These are phyloP conservation scores for Leptarthrus brevirostris DNA, from an alignment of 2,888 invertebrate species.

Conservation along the genomic window DNA sequence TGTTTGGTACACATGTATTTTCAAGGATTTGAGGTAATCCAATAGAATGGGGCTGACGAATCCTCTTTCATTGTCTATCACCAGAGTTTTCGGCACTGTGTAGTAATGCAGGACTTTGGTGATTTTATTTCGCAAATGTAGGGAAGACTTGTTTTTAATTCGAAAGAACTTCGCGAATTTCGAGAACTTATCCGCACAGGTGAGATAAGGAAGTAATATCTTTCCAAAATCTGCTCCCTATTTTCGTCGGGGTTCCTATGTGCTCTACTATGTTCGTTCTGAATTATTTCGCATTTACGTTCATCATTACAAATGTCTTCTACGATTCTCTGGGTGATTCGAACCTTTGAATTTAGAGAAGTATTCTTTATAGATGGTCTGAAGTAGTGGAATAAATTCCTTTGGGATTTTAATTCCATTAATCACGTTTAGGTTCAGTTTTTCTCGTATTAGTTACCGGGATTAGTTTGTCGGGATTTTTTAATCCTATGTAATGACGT, in stretches of 20 bases:
- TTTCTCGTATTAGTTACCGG: too few species aligned
- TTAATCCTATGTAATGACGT: background rate
- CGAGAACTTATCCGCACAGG: background rate
- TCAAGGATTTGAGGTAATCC: too few species aligned
- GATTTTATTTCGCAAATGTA: background rate
- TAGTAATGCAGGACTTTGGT: background rate
- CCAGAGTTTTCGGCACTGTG: background rate
- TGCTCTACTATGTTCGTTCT: background rate
- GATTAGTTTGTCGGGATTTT: background rate
- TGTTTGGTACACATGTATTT: too few species aligned
- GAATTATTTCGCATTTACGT: background rate
- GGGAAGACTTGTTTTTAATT: too few species aligned
- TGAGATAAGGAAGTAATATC: background rate
- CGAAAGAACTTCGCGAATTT: background rate
- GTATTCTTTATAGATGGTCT: too few species aligned
- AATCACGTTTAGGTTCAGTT: too few species aligned
- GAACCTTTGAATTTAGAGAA: too few species aligned
- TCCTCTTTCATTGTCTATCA: background rate
- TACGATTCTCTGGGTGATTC: too few species aligned
- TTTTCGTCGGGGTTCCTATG: background rate
- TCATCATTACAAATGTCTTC: background rate
- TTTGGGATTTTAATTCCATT: too few species aligned
- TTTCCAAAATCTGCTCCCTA: too few species aligned
- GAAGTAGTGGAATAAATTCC: too few species aligned
- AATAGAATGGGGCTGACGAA: too few species aligned